Conservation (phyloP, 2,888 invertebrate genomes). For the Halictus quadricinctus region DNA sequence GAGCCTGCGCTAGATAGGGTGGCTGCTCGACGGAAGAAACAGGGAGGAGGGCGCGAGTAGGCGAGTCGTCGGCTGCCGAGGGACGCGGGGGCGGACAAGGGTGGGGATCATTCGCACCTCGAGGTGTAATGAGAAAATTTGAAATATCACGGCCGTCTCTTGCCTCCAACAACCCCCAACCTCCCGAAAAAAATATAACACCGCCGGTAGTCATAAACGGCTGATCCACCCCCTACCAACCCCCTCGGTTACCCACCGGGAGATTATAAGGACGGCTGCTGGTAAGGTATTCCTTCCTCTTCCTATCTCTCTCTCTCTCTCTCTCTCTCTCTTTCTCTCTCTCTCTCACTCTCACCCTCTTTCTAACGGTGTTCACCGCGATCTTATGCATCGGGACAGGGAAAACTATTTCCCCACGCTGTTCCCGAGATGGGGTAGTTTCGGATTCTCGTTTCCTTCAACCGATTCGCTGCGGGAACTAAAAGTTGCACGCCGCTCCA, state of each 20-base stretch:
- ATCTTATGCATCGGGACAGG: constrained; percentile 30
- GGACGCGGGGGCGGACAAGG: constrained; percentile 49
- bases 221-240: constrained; percentile 73
- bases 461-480: not conserved
- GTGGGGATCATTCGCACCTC: constrained; percentile 81
- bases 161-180: constrained; percentile 40
- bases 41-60: constrained; percentile 18
- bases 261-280: constrained; percentile 76
- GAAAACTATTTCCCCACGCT: constrained; percentile 5
- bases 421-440: not conserved
- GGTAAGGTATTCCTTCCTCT: constrained; percentile 66
- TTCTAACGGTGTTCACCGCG: constrained; percentile 66
- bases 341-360: constrained; percentile 29
- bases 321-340: constrained; percentile 27
- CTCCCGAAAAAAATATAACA: constrained; percentile 71
- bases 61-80: not conserved
- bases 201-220: constrained; percentile 78
- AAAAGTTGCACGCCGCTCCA: not conserved
- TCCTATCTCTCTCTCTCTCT: not conserved
- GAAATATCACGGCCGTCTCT: constrained; percentile 80
- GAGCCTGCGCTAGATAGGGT: constrained; percentile 61
- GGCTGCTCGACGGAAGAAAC: constrained; percentile 45
- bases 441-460: not conserved
- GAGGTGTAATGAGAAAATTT: constrained; percentile 82
- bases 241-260: constrained; percentile 57